Percentiles rank a stretch among this genome's conserved stretches.
These are phyloP conservation scores for Pasiphila rectangulata DNA, from an alignment of 2,888 invertebrate species.

Conservation along the genomic window DNA sequence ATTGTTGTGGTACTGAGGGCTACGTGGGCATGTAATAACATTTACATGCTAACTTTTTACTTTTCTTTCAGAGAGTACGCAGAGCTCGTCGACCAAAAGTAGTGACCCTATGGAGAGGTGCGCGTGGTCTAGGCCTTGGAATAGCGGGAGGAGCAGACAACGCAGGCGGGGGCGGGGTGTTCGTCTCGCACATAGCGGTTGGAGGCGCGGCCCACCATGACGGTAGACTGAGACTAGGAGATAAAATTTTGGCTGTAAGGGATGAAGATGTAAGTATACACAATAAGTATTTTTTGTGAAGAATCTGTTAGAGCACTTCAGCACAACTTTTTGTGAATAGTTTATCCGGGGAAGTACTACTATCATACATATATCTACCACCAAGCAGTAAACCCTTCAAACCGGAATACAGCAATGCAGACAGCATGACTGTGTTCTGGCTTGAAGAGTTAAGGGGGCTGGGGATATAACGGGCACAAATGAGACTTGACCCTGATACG, in stretches of 20 bases:
- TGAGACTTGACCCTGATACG: too few relatives aligned
- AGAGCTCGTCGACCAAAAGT: conserved; percentile 70
- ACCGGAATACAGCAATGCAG: too few relatives aligned
- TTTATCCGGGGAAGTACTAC: too few relatives aligned
- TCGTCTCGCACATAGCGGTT: conserved; percentile 74
- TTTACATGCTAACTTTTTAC: conserved; percentile 9
- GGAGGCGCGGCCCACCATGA: conserved; percentile 75
- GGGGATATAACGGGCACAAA: too few relatives aligned
- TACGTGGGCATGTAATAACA: too few relatives aligned
- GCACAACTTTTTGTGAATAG: too few relatives aligned
- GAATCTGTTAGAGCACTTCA: too few relatives aligned
- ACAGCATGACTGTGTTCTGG: too few relatives aligned
- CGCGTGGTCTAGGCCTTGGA: conserved; percentile 69
- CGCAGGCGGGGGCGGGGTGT: conserved; percentile 73
- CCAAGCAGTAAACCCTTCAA: too few relatives aligned
- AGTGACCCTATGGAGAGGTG: conserved; percentile 71
- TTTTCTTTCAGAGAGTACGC: conserved; percentile 58
- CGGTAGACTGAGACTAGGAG: conserved; percentile 72
- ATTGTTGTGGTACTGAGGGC: too few relatives aligned
- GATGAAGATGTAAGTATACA: conserved; percentile 67
- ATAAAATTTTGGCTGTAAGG: conserved; percentile 76
- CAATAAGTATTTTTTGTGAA: not conserved
- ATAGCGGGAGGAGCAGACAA: conserved; percentile 77
- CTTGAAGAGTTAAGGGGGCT: too few relatives aligned
- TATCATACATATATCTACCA: too few relatives aligned